phyloP scores from a whole-genome alignment of 2,888 invertebrate species.

The Phorcus lineatus region DNA sequence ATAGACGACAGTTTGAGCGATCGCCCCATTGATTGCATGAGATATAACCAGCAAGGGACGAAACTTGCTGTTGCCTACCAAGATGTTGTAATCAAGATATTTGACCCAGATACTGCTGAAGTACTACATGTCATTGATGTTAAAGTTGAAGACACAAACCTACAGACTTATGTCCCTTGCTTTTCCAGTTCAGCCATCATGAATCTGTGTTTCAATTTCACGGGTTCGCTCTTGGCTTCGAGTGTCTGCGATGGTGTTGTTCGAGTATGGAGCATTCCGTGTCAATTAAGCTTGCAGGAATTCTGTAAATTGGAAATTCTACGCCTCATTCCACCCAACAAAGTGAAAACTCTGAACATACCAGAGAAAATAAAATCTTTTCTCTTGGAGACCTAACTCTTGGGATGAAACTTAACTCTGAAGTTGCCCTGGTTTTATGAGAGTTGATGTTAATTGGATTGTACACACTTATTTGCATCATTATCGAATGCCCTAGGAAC shows the following conservation, averaged over 20 bases:
- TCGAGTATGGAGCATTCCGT: conserved; percentile 58
- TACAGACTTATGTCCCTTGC: conserved; percentile 27
- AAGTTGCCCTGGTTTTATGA: too few relatives aligned
- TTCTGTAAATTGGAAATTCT: conserved; percentile 58
- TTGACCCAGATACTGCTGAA: conserved; percentile 39
- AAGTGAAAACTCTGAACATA: conserved; percentile 51
- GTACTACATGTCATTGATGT: conserved; percentile 48
- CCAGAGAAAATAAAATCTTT: conserved; percentile 49
- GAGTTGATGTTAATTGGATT: too few relatives aligned
- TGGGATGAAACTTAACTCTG: too few relatives aligned
- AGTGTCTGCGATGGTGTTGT: conserved; percentile 60
- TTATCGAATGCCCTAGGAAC: too few relatives aligned
- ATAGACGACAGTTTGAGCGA: conserved; percentile 31
- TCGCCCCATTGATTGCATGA: conserved; percentile 50
- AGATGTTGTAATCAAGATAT: conserved; percentile 48
- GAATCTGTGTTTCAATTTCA: conserved; percentile 53
- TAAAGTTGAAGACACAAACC: conserved; percentile 36
- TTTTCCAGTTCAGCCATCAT: conserved; percentile 46
- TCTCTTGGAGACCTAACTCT: conserved; percentile 22
- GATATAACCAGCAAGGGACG: conserved; percentile 50
- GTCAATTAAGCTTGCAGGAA: conserved; percentile 49
- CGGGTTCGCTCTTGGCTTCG: conserved; percentile 57
- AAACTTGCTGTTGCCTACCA: conserved; percentile 49
- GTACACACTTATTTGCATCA: too few relatives aligned
- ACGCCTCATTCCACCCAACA: conserved; percentile 36